Conservation (phyloP, 2,888 invertebrate genomes). For the Campoletis raptor region DNA sequence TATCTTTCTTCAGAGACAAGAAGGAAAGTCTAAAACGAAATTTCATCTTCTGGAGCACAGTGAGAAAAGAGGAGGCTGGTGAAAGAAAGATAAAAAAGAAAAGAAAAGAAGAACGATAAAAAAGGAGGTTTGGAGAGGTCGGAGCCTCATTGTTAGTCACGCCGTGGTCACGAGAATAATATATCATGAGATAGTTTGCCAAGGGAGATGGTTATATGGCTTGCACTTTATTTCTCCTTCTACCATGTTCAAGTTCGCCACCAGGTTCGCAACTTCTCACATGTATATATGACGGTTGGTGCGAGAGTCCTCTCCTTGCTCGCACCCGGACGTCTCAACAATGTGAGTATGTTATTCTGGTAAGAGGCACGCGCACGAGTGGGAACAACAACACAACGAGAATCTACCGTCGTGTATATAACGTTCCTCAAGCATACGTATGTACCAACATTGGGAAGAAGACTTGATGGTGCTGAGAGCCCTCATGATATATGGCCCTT, state of each 20-base stretch:
- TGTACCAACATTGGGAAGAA: conserved; percentile 52
- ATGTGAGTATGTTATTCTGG: conserved; percentile 74
- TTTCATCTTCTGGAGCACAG: conserved; percentile 13
- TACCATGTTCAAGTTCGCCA: conserved; percentile 73
- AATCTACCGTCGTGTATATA: neutral
- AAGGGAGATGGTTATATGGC: conserved; percentile 69
- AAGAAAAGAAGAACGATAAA: conserved; percentile 47
- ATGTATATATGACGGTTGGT: conserved; percentile 20
- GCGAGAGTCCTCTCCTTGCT: conserved; percentile 67
- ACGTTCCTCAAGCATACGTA: conserved; percentile 22
- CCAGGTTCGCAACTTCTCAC: conserved; percentile 70
- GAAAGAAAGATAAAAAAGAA: conserved; percentile 10
- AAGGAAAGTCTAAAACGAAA: neutral
- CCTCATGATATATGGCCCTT: conserved; percentile 84
- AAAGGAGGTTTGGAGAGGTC: conserved; percentile 30
- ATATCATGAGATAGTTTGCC: conserved; percentile 77
- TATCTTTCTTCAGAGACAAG: neutral
- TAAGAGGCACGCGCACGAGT: conserved; percentile 70
- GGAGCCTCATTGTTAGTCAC: conserved; percentile 71
- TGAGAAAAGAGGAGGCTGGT: neutral
- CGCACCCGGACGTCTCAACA: conserved; percentile 79
- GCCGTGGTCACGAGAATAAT: conserved; percentile 75
- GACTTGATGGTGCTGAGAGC: conserved; percentile 80
- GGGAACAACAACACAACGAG: conserved; percentile 16
- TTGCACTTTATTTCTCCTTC: conserved; percentile 70